These are phyloP conservation scores for Heterohyrax brucei DNA, from an alignment of 2,797 vertebrate genomes.

Conservation along the genomic window DNA sequence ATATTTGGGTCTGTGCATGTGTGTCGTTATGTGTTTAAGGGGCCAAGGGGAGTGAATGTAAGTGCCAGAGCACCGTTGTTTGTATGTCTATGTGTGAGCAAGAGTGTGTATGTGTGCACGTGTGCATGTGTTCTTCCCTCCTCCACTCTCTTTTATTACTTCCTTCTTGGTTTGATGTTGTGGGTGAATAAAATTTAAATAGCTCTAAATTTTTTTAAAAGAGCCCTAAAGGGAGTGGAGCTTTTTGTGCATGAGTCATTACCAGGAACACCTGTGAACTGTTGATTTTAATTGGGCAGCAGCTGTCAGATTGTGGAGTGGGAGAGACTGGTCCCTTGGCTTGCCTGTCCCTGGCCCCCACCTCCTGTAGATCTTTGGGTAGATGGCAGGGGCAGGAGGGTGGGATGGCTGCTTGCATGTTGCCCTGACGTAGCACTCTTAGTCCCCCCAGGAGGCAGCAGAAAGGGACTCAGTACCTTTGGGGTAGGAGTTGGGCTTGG, in stretches of 20 bases:
- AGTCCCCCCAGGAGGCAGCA: neutral
- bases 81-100: neutral
- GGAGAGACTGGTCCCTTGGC: conserved; percentile 85
- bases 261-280: conserved; percentile 91
- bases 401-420: neutral
- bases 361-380: conserved; percentile 5
- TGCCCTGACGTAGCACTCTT: accelerated
- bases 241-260: conserved; percentile 90
- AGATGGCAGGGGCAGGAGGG: neutral
- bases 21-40: neutral
- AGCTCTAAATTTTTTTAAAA: conserved; percentile 92
- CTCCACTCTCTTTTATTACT: conserved; percentile 89
- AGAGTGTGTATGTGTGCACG: neutral
- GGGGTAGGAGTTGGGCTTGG: neutral
- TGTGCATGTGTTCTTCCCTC: conserved; percentile 75
- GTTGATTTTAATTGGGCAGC: conserved; percentile 92
- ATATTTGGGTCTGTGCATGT: neutral
- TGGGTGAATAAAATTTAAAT: conserved; percentile 93
- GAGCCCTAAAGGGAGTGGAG: conserved; percentile 90
- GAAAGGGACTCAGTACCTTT: neutral
- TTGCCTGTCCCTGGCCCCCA: conserved; percentile 74
- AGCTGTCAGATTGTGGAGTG: conserved; percentile 89
- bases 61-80: neutral
- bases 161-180: conserved; percentile 92
- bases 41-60: neutral